A percentile compares a stretch with the other conserved stretches of the same genome.
Evolutionary conservation across 2,797 vertebrate genomes (phyloP).

Genomic region (Phrynocephalus forsythii): DNA sequence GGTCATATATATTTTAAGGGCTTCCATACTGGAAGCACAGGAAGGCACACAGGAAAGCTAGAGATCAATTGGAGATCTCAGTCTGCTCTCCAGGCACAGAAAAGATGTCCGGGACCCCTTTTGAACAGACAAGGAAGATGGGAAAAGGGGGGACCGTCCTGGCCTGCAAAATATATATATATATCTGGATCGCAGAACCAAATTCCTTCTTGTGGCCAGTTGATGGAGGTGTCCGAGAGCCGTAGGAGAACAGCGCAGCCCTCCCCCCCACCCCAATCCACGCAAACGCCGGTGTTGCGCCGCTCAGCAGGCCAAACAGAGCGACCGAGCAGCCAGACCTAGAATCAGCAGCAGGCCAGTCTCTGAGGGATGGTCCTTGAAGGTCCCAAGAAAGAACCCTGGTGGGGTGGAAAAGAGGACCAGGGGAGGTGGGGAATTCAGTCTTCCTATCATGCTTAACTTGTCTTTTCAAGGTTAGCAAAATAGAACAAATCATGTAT

Average conservation of each 20-base stretch:
- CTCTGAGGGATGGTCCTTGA: background rate
- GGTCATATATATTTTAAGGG: background rate
- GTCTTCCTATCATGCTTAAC: slow-evolving; percentile 84
- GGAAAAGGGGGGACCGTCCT: no score
- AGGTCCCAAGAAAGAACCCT: background rate
- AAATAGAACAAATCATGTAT: slow-evolving; percentile 67
- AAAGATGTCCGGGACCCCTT: no score
- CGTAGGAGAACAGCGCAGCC: background rate
- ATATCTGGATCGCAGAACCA: no score
- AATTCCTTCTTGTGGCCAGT: no score
- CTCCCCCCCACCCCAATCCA: background rate
- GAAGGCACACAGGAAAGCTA: no score
- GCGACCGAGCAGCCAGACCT: no score
- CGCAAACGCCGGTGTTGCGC: background rate
- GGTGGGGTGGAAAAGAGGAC: background rate
- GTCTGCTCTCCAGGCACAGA: no score
- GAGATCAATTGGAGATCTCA: no score
- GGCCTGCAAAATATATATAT: no score
- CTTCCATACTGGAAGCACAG: no score
- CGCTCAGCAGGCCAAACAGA: no score
- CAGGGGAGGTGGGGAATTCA: slow-evolving; percentile 50
- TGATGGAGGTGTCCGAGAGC: background rate
- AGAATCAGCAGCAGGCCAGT: background rate
- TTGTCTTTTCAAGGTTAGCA: slow-evolving; percentile 74
- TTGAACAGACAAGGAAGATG: no score